A percentile compares a stretch with the other conserved stretches of the same genome.
Conservation (phyloP, 2,797 vertebrate species). For the Oryzias dopingdopingensis region DNA sequence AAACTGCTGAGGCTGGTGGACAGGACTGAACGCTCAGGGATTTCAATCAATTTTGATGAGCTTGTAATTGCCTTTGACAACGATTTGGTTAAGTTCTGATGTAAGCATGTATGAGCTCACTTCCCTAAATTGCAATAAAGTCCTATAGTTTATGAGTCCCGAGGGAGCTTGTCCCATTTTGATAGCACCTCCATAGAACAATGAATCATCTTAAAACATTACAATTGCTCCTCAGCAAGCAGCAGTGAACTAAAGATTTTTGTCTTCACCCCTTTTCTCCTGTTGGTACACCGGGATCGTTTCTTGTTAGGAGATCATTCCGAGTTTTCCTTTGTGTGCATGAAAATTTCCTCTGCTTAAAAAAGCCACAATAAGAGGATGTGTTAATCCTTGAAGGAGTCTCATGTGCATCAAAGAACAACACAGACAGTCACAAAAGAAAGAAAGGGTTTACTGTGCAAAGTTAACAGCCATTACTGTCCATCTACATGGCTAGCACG, state of each 20-base stretch:
- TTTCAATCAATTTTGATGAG: conserved; percentile 53
- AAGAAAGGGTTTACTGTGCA: conserved; percentile 30
- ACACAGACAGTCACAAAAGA: conserved; percentile 12
- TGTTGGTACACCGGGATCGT: conserved; percentile 1
- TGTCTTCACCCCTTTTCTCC: conserved; percentile 19
- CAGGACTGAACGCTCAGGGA: conserved; percentile 30
- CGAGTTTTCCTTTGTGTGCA: too few species aligned
- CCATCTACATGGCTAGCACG: conserved; percentile 37
- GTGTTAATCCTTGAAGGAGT: too few species aligned
- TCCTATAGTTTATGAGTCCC: neutral
- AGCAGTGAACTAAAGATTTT: conserved; percentile 37
- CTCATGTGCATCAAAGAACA: conserved; percentile 16
- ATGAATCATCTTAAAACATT: conserved; percentile 19
- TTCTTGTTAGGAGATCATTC: too few species aligned
- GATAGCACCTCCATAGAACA: conserved; percentile 15
- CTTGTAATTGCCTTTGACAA: conserved; percentile 48
- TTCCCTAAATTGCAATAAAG: neutral
- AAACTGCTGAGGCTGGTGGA: conserved; percentile 36
- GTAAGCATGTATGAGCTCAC: conserved; percentile 4
- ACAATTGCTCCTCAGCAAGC: conserved; percentile 18
- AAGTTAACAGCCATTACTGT: conserved; percentile 53
- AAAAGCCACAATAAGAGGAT: too few species aligned
- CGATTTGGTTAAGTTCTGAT: conserved; percentile 34
- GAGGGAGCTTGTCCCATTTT: conserved; percentile 2
- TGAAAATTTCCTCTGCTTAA: too few species aligned